Base-by-base conservation (phyloP, 2,113 vertebrate genomes). In the Microcebus lehilahytsara region DNA sequence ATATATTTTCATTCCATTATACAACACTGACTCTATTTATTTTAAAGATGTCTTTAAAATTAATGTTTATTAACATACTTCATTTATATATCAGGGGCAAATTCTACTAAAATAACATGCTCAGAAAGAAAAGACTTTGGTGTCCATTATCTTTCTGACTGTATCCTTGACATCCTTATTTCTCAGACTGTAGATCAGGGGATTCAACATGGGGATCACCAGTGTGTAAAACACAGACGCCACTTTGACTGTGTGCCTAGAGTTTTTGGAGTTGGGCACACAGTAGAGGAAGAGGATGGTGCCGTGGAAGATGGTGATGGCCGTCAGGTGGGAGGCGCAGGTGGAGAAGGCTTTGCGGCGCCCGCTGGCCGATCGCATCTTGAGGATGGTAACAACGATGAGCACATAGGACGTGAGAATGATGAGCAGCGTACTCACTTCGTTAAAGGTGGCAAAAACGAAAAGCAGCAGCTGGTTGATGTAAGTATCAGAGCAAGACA, bases 261-360 rank as follows among this genome's bases (percentile, higher is more conserved):
- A 98, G 64, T 86, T 96, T 34, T 86, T 78, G 56, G 93, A 95
- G 62, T 81, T 95, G 13, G 96, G 97, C 23, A 83, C 79, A 85
- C 91, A 97, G 51, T 96, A 97, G 62, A 97, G 83, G 27, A 97
- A 97, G 13, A 97, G 77, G n/a, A 98, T 96, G 40, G 93, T 98
- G 9, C 97, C 94, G 0, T 96, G 92, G 85, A 95, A 98, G 74
- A 98, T 95, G 56, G 84, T 78, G 66, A 98, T 97, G 34, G 96
- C 77, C 0, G 37, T 97, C 53, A 98, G 46, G 42, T 97, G 94
- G 9, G 97, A 97, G 34, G 93, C 92, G 46, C 97, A 98, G 6
- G 97, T 97, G 11, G 97, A 96, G 62, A 98, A 97, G 16, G 96
- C 97, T 64, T 96, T 97, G 9, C 0, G 16, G 12, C 34, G n/a